phyloP scores from a whole-genome alignment of 2,797 vertebrate species.

The Miopithecus talapoin region DNA sequence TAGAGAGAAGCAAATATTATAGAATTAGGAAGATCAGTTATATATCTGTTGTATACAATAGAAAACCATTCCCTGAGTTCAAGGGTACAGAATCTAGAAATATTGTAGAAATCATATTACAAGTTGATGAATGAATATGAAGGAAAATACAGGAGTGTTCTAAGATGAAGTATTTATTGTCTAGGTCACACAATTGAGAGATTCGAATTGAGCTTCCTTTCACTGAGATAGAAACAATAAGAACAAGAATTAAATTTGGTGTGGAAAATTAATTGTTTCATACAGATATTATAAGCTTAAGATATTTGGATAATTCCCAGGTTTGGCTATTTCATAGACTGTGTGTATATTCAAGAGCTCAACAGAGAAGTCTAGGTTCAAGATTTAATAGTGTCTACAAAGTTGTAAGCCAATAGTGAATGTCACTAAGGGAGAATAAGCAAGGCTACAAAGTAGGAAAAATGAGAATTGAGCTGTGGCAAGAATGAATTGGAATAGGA shows the following conservation, averaged over 20 bases:
- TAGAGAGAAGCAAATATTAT: neutral
- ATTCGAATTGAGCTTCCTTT: neutral
- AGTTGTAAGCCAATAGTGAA: neutral
- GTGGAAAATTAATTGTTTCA: neutral
- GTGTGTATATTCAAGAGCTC: neutral
- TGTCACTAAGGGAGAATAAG: neutral
- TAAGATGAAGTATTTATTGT: neutral
- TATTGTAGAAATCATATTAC: neutral
- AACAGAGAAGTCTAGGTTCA: neutral
- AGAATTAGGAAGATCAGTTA: neutral
- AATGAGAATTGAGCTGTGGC: neutral
- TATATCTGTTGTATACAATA: neutral
- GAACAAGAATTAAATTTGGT: neutral
- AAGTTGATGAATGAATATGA: neutral
- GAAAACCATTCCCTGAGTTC: neutral
- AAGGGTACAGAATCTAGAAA: neutral
- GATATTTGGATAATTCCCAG: neutral
- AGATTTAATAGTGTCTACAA: neutral
- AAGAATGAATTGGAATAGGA: neutral
- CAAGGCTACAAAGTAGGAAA: neutral
- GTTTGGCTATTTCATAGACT: neutral
- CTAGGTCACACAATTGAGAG: neutral
- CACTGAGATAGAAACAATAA: neutral
- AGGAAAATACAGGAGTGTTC: neutral
- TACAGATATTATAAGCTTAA: neutral